Evolutionary conservation across 2,113 vertebrate species (phyloP), one percentile per base, ranked within the genome.

Genomic region (Merops nubicus): DNA sequence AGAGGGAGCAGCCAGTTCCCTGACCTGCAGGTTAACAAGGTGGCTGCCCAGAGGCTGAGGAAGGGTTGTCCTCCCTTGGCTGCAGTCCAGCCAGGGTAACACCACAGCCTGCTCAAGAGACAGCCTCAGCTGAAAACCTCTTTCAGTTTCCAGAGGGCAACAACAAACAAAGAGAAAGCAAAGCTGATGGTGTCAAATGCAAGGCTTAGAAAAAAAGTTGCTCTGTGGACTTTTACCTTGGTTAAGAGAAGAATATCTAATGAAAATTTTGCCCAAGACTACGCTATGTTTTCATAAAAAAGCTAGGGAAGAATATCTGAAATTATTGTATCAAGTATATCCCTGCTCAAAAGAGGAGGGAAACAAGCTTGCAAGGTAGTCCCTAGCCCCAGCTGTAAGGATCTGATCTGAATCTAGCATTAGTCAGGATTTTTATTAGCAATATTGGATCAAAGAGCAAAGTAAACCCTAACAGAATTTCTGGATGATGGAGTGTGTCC

Each of bases 121-220:
- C 33, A 79, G 9, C 17, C 22, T 33, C 48, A 12, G 19, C 65
- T 34, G 22, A 31, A 62, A 63, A 40, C 8, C 12, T 13, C 42
- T 62, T 90, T 19, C 69, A 13, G 33, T 53, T 85, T 53, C 77
- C 47, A 45, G 40, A 47, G 26, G 31, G 33, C 59, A 68, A 28
- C 15, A 75, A 43, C 11, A 51, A 74, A 73, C 12, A 31, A 51
- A 54, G 3, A 29, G 33, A 42, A 40, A 63, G 78, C 15, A 54
- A 56, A 69, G 72, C 16, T 48, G 57, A 62, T 36, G 8, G 7
- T 0, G 0, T 23, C 11, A 45, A 63, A 57, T 0, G 0, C 3
- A 36, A 36, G 2, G 10, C 45, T 56, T 69, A 40, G 53, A 42
- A 53, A 67, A 72, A 83, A 76, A 7, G 51, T 89, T 42, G 19